phyloP scores from a whole-genome alignment of 2,888 invertebrate species.

The Tortricodes alternella region DNA sequence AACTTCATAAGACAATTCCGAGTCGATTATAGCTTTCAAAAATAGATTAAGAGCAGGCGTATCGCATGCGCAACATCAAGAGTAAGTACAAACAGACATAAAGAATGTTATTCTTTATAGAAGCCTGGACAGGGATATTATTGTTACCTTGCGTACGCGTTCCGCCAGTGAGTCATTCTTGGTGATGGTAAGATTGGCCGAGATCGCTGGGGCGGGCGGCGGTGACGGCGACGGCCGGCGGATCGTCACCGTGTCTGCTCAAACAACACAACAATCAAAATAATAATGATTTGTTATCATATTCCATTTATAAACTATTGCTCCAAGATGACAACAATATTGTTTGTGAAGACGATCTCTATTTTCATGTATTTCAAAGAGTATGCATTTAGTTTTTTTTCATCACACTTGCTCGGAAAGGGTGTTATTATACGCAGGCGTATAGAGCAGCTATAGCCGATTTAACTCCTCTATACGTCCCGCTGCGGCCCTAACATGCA shows the following conservation, averaged over 20 bases:
- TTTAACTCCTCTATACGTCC: no score
- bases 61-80: slow-evolving; percentile 23
- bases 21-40: slow-evolving; percentile 6
- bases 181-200: slow-evolving; percentile 82
- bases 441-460: no score
- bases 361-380: no score
- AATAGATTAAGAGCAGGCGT: slow-evolving; percentile 11
- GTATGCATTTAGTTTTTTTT: no score
- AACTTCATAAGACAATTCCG: slow-evolving; percentile 1
- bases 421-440: no score
- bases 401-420: no score
- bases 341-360: no score
- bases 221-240: slow-evolving; percentile 80
- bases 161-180: slow-evolving; percentile 87
- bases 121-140: slow-evolving; percentile 18
- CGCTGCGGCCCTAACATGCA: no score
- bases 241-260: slow-evolving; percentile 69
- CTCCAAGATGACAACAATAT: no score
- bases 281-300: not conserved
- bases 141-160: slow-evolving; percentile 85
- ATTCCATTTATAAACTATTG: slow-evolving; percentile 27
- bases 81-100: slow-evolving; percentile 17
- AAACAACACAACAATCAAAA: slow-evolving; percentile 2
- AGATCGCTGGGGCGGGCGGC: slow-evolving; percentile 63
- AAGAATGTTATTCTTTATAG: slow-evolving; percentile 22